These are phyloP conservation scores for Pantherophis guttatus DNA, from an alignment of 2,113 vertebrate species.

Conservation along the genomic window DNA sequence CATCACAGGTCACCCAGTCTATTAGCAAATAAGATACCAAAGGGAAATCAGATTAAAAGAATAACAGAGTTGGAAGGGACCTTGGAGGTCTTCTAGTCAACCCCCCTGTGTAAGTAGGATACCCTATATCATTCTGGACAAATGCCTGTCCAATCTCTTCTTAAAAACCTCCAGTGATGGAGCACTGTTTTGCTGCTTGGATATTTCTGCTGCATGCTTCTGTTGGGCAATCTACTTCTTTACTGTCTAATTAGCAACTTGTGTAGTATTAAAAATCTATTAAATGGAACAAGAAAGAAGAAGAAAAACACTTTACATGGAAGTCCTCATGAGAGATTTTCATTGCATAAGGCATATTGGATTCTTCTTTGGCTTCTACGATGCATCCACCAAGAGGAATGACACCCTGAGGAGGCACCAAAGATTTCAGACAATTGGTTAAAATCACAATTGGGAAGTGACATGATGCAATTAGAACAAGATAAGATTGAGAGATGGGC, in stretches of 20 bases:
- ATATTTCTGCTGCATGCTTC: background rate
- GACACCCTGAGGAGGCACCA: slow-evolving; percentile 80
- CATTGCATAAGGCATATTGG: slow-evolving; percentile 93
- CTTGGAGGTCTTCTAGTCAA: background rate
- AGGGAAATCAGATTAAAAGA: background rate
- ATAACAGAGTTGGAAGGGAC: background rate
- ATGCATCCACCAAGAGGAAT: slow-evolving; percentile 92
- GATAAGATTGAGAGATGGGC: too few species aligned
- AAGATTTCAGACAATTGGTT: slow-evolving; percentile 3
- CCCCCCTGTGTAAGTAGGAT: background rate
- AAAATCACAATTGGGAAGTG: background rate
- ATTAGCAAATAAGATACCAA: background rate
- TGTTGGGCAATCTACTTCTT: background rate
- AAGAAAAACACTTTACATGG: slow-evolving; percentile 73
- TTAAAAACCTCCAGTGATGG: background rate
- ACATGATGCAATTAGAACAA: background rate
- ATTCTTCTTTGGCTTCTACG: slow-evolving; percentile 84
- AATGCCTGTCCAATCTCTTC: background rate
- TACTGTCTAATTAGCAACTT: background rate
- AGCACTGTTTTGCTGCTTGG: background rate
- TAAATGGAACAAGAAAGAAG: background rate
- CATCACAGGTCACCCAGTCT: accelerated
- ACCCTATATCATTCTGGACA: background rate
- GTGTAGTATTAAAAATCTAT: background rate
- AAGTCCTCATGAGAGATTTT: slow-evolving; percentile 92